Evolutionary conservation across 2,797 vertebrate species (phyloP).

Genomic region (Cacajao melanocephalus): DNA sequence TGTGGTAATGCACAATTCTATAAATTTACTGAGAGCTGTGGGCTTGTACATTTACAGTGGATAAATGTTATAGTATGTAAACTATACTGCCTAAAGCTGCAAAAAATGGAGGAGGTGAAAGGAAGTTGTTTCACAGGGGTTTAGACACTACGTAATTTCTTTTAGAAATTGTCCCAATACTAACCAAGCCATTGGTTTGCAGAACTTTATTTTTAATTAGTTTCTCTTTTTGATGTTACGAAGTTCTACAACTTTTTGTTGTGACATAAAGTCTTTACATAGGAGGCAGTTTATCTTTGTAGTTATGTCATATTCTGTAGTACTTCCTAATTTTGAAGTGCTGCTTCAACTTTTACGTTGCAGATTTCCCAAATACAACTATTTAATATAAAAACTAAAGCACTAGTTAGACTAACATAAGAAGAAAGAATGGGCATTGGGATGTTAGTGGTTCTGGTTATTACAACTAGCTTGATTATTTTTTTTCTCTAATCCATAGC

Average conservation of each 20-base stretch:
- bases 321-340: not conserved
- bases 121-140: not conserved
- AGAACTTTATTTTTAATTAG: slow-evolving; percentile 40
- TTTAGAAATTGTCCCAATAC: not conserved
- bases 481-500: not conserved
- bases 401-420: not conserved
- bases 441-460: not conserved
- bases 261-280: not conserved
- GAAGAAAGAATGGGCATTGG: not conserved
- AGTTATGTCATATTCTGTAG: not conserved
- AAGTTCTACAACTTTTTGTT: not conserved
- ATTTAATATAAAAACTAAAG: slow-evolving; percentile 34
- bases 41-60: not conserved
- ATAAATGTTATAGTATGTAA: not conserved
- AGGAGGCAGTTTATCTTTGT: not conserved
- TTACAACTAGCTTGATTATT: not conserved
- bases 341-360: not conserved
- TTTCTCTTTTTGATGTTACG: not conserved
- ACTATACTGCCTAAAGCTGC: not conserved
- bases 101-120: not conserved
- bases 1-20: not conserved
- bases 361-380: not conserved
- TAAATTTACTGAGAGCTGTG: not conserved
- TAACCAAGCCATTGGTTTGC: not conserved
- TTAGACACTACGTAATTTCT: not conserved